Evolutionary conservation across 2,797 vertebrate species (phyloP).

Genomic region (Stomatorhinus walkeri): DNA sequence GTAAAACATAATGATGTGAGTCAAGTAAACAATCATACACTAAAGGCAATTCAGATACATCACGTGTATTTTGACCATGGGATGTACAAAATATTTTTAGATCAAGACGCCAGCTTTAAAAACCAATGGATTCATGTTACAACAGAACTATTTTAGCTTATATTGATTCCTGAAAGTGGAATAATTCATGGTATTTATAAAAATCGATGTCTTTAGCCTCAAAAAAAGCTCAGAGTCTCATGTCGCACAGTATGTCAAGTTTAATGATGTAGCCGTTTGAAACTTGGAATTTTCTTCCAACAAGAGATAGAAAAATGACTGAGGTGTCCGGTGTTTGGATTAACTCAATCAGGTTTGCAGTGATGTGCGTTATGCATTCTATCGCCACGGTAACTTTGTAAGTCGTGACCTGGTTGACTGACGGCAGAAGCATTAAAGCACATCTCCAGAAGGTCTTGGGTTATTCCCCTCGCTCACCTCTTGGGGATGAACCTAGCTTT

Average conservation of each 20-base stretch:
- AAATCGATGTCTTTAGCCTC: constrained; percentile 6
- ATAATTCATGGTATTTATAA: constrained; percentile 6
- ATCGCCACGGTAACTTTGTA: not conserved
- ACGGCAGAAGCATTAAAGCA: not conserved
- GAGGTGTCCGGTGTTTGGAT: not conserved
- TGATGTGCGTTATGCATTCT: not conserved
- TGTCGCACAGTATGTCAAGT: not conserved
- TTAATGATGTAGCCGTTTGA: not conserved
- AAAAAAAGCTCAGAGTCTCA: not conserved
- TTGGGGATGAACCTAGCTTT: not conserved
- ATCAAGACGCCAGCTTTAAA: not conserved
- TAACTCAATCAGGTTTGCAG: not conserved
- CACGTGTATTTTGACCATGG: not conserved
- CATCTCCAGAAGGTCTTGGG: constrained; percentile 13
- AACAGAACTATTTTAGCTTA: not conserved
- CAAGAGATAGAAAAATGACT: not conserved
- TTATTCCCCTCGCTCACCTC: not conserved
- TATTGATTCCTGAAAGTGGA: not conserved
- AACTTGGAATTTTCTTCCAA: not conserved
- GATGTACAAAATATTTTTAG: not conserved
- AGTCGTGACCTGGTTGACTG: not conserved
- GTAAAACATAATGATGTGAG: not conserved
- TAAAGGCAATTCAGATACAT: not conserved
- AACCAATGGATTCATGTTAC: constrained; percentile 2
- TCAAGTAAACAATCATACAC: not conserved